These are phyloP conservation scores for Drosophila jambulina DNA, from an alignment of 1,140 invertebrate genomes.

Conservation along the genomic window DNA sequence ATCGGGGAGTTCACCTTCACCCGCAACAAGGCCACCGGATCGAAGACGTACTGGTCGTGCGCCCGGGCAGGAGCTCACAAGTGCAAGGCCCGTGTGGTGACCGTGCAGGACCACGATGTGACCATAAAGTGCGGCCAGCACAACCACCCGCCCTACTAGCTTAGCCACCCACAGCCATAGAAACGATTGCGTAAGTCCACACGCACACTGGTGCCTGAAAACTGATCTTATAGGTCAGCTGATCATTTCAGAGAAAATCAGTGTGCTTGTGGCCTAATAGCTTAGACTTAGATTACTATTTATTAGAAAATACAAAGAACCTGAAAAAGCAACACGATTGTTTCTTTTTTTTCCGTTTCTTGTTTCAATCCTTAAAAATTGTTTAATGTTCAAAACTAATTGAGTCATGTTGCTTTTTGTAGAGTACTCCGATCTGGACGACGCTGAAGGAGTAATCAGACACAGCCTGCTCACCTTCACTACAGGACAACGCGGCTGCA, in stretches of 20 bases:
- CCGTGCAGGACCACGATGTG: constrained; percentile 77
- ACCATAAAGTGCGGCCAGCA: constrained; percentile 81
- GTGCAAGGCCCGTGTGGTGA: constrained; percentile 84
- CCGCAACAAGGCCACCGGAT: constrained; percentile 76
- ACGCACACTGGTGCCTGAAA: neutral
- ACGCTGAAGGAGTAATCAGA: constrained; percentile 51
- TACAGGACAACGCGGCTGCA: constrained; percentile 77
- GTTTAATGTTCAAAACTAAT: neutral
- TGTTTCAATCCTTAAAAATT: neutral
- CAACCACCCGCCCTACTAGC: constrained; percentile 84
- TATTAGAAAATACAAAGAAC: constrained; percentile 38
- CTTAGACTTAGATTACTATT: constrained; percentile 34
- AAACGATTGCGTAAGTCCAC: constrained; percentile 13
- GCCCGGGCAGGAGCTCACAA: constrained; percentile 82
- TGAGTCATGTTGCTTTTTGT: constrained; percentile 11
- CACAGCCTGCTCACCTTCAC: constrained; percentile 72
- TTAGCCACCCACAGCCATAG: neutral
- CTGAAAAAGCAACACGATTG: constrained; percentile 23
- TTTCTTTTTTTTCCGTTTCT: constrained; percentile 12
- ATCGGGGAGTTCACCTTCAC: constrained; percentile 83
- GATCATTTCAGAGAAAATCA: neutral
- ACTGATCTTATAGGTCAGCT: neutral
- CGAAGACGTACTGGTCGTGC: constrained; percentile 84
- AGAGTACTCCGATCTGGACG: constrained; percentile 49
- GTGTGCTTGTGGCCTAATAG: constrained; percentile 5